Percentiles rank a stretch among this genome's conserved stretches.
phyloP scores from a whole-genome alignment of 2,797 vertebrate species.

The Enteromius treurensis region DNA sequence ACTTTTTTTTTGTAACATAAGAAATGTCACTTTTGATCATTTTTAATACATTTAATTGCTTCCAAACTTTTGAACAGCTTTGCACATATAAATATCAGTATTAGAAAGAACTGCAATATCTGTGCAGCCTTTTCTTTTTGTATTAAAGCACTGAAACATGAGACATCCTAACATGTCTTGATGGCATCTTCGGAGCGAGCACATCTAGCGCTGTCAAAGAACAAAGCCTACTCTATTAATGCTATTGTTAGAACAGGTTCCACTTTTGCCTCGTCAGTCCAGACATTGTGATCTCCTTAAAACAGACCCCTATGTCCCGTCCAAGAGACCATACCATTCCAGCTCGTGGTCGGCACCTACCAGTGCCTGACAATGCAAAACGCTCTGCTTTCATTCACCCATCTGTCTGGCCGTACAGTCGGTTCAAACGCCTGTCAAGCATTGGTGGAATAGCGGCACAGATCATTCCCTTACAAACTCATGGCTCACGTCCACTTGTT shows the following conservation, averaged over 20 bases:
- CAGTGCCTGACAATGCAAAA: constrained; percentile 2
- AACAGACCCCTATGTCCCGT: constrained; percentile 16
- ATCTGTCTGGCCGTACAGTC: constrained; percentile 12
- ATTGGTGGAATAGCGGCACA: constrained; percentile 15
- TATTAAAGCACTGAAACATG: neutral
- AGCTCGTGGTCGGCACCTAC: neutral
- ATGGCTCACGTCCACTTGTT: constrained; percentile 34
- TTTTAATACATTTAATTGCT: neutral
- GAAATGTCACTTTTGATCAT: neutral
- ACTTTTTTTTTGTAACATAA: too few relatives aligned
- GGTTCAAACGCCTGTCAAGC: constrained; percentile 37
- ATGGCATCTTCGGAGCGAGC: neutral
- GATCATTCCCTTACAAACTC: constrained; percentile 23
- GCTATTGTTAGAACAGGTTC: constrained; percentile 38
- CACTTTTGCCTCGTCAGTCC: neutral
- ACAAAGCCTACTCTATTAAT: constrained; percentile 32
- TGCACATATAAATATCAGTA: neutral
- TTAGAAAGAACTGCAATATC: neutral
- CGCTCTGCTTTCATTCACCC: constrained; percentile 31
- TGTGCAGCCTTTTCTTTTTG: neutral
- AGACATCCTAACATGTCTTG: neutral
- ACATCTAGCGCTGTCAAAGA: constrained; percentile 23
- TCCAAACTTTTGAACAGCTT: neutral
- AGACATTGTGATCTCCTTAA: constrained; percentile 44
- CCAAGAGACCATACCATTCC: constrained; percentile 32